Base-by-base conservation (phyloP, 2,113 vertebrate genomes). In the Anarrhichthys ocellatus region DNA sequence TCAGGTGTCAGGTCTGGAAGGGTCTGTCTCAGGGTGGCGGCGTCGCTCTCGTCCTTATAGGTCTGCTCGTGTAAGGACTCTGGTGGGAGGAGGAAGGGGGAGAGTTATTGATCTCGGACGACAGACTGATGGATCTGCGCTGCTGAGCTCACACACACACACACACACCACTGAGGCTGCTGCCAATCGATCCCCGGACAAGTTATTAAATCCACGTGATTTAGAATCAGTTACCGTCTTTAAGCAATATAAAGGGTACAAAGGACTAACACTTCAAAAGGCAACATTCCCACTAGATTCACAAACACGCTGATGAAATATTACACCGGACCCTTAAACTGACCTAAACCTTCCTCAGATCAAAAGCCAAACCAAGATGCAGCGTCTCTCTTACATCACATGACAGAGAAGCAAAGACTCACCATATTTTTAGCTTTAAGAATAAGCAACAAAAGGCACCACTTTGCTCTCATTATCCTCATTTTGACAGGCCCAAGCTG, bases 1-100 rank as follows among this genome's bases (percentile, higher is more conserved):
- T 98, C 97, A 0, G 97, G 97, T 92, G 97, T 97, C 90, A 97
- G 94, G 92, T 99, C 98, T 24, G 98, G 97, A 90, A 97, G 96
- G 92, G 97, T 97, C 83, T 97, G 98, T 96, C 97, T 96, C 91
- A 97, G 95, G 89, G 97, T 97, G 95, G 97, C 95, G 58, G 97
- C 95, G 0, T 97, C 97, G 69, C 97, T 98, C 92, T 97, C 96
- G 15, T 98, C 97, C 92, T 94, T 96, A 86, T 83, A 94, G 14
- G 93, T 92, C 61, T 91, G 96, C 15, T 97, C 97, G 72, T 91
- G 96, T 67, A 90, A 93, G 77, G 92, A 93, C 89, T 97, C 98
- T 99, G 86, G 48, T 48, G 78, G 54, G 56, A 11, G 8, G n/a
- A 22, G 11, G 36, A 14, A 15, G 6, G 42, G 6, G 36, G 48